Conservation (phyloP, 1,140 invertebrate genomes). For the Drosophila ananassae region DNA sequence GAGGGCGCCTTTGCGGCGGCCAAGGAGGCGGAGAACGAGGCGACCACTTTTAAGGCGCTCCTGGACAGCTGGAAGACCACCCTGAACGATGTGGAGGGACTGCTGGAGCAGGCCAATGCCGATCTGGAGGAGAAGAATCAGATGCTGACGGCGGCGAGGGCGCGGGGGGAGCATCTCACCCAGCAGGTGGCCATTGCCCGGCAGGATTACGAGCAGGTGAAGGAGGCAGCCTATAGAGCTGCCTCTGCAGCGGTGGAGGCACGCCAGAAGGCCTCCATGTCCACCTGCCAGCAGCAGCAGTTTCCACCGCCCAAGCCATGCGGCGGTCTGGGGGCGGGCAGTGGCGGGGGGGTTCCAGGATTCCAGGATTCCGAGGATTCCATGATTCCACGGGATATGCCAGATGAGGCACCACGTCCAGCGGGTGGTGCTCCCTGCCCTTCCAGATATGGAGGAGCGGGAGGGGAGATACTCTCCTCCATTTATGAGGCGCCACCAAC, state of each 20-base stretch:
- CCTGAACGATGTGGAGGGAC: constrained; percentile 86
- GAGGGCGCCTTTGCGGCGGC: constrained; percentile 86
- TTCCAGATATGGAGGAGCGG: too few species aligned
- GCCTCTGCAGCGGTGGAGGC: constrained; percentile 87
- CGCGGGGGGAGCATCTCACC: constrained; percentile 85
- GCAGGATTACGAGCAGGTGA: constrained; percentile 86
- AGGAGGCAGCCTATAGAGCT: constrained; percentile 86
- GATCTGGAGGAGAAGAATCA: constrained; percentile 86
- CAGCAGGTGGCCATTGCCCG: constrained; percentile 86
- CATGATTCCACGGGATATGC: too few species aligned
- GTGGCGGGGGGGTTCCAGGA: too few species aligned
- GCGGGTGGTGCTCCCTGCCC: too few species aligned
- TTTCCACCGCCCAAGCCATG: neutral
- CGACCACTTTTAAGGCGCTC: constrained; percentile 71
- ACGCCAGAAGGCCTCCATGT: constrained; percentile 53
- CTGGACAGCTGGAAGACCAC: constrained; percentile 85
- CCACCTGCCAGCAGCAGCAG: neutral
- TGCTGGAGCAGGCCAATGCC: constrained; percentile 85
- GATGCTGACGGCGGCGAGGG: constrained; percentile 86
- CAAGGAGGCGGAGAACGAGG: constrained; percentile 85
- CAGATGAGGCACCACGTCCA: too few species aligned
- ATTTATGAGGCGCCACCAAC: neutral
- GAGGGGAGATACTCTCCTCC: too few species aligned
- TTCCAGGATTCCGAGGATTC: too few species aligned
- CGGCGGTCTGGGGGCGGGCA: neutral